These are phyloP conservation scores for Lathamus discolor DNA, from an alignment of 2,113 vertebrate species.

Conservation along the genomic window DNA sequence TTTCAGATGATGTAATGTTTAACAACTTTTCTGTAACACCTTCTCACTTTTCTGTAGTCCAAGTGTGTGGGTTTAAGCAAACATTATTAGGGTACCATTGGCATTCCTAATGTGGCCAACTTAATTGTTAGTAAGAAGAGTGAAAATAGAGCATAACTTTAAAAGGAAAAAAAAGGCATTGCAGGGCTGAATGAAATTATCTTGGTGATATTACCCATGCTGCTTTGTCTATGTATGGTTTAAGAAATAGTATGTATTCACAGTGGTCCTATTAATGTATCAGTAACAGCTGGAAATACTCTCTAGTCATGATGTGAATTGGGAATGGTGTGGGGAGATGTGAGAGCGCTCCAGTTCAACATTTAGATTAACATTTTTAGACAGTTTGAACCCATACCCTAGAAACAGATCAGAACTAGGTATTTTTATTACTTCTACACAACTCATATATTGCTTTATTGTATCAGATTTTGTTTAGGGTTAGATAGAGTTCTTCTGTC, in stretches of 20 bases:
- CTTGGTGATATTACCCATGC: not conserved
- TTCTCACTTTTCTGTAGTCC: not conserved
- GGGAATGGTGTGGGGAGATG: not conserved
- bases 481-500: not conserved
- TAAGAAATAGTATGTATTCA: not conserved
- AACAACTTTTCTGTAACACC: not conserved
- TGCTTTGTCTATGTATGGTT: not conserved
- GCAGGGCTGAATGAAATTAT: not conserved
- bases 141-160: not conserved
- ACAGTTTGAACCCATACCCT: not conserved
- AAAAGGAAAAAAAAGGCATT: not conserved
- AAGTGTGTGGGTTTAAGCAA: not conserved
- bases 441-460: not conserved
- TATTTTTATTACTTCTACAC: not conserved
- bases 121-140: not conserved
- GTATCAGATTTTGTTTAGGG: not conserved
- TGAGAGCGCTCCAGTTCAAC: not conserved
- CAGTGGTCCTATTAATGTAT: not conserved
- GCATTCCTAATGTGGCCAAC: not conserved
- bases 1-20: not conserved
- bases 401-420: not conserved
- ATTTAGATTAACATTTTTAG: not conserved
- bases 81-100: not conserved
- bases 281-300: slow-evolving; percentile 30
- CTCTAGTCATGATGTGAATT: not conserved